Conservation (phyloP, 1,140 invertebrate species). For the Ectropis grisescens region DNA sequence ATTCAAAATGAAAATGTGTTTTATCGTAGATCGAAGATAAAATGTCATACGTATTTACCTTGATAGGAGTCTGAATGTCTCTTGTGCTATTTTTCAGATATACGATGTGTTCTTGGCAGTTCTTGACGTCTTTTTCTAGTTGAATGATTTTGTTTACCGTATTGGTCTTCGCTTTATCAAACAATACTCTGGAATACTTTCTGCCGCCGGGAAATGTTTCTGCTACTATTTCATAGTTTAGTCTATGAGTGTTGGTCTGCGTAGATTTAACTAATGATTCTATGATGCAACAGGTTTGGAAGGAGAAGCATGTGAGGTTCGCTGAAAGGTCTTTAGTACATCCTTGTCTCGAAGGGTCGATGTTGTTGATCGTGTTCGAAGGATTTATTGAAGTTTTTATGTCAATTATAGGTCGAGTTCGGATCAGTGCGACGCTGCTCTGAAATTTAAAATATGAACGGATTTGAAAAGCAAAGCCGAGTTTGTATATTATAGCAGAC, state of each 20-base stretch:
- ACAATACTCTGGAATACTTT: slow-evolving; percentile 87
- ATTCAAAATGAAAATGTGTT: too few species aligned
- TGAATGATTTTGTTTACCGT: slow-evolving; percentile 73
- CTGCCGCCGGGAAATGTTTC: slow-evolving; percentile 83
- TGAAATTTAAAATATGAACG: slow-evolving; percentile 29
- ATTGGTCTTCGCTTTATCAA: slow-evolving; percentile 72
- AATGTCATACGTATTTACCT: too few species aligned
- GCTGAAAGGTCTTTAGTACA: slow-evolving; percentile 76
- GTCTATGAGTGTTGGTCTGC: slow-evolving; percentile 65
- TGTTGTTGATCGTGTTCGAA: slow-evolving; percentile 75
- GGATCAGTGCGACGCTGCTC: slow-evolving; percentile 79
- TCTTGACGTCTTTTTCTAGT: slow-evolving; percentile 65
- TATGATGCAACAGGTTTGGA: slow-evolving; percentile 88
- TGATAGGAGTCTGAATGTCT: slow-evolving; percentile 88
- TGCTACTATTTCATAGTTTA: slow-evolving; percentile 86
- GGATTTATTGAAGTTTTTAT: slow-evolving; percentile 77
- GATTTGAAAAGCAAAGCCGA: too few species aligned
- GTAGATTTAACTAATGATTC: slow-evolving; percentile 73
- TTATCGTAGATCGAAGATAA: too few species aligned
- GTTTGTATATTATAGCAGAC: background rate
- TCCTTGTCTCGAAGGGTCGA: slow-evolving; percentile 83
- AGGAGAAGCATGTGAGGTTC: slow-evolving; percentile 88
- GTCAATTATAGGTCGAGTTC: slow-evolving; percentile 88
- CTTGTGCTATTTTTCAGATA: slow-evolving; percentile 88
- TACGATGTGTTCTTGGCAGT: slow-evolving; percentile 81